Evolutionary conservation across 2,797 vertebrate species (phyloP).

Genomic region (Sternarchorhynchus goeldii): DNA sequence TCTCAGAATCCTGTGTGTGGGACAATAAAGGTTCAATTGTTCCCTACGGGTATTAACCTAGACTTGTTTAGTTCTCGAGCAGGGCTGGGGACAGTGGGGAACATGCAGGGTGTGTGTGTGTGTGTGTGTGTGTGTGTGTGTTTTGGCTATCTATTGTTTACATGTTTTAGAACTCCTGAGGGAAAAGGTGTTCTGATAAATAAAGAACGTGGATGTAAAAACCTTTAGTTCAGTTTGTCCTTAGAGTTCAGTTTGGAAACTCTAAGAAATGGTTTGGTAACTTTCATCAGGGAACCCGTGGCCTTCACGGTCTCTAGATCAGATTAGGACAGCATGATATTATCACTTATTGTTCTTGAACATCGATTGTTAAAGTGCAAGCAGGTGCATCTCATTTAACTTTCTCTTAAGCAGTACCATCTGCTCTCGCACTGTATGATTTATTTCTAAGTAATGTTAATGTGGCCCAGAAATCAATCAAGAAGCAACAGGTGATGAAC

Average conservation of each 20-base stretch:
- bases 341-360: neutral
- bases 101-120: neutral
- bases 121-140: neutral
- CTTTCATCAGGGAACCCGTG: neutral
- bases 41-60: slow-evolving; percentile 11
- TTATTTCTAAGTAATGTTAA: slow-evolving; percentile 49
- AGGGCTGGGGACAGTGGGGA: slow-evolving; percentile 16
- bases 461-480: slow-evolving; percentile 49
- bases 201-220: too few relatives aligned
- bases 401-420: slow-evolving; percentile 29
- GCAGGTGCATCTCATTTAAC: slow-evolving; percentile 27
- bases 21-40: slow-evolving; percentile 52
- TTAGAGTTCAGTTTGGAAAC: too few relatives aligned
- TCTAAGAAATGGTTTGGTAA: neutral
- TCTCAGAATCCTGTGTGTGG: slow-evolving; percentile 60
- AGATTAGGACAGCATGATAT: neutral
- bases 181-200: too few relatives aligned
- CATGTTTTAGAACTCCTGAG: slow-evolving; percentile 10
- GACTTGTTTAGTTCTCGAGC: slow-evolving; percentile 29
- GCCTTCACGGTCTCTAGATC: neutral
- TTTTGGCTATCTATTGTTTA: neutral
- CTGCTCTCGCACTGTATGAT: slow-evolving; percentile 31
- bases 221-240: too few relatives aligned
- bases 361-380: slow-evolving; percentile 25
- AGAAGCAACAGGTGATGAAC: slow-evolving; percentile 39